A percentile compares a stretch with the other conserved stretches of the same genome.
phyloP scores from a whole-genome alignment of 2,888 invertebrate species.

The Diplazon laetatorius region DNA sequence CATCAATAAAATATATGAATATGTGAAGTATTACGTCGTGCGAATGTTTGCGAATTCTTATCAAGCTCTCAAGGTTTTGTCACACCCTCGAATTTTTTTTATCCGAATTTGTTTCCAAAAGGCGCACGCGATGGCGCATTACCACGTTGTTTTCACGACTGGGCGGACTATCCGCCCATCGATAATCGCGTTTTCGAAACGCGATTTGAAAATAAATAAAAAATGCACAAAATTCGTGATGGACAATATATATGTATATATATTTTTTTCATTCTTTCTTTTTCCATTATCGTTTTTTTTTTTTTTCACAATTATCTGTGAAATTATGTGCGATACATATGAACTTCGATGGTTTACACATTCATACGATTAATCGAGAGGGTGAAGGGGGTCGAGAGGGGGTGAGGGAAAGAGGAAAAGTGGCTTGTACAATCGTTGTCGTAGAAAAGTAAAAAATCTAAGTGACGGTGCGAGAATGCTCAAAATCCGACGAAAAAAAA shows the following conservation, averaged over 20 bases:
- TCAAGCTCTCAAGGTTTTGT: too few species aligned
- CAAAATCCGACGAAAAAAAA: background rate
- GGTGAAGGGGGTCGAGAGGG: too few species aligned
- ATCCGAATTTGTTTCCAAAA: too few species aligned
- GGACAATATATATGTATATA: background rate
- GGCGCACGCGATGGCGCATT: conserved; percentile 57
- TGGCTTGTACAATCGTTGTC: conserved; percentile 20
- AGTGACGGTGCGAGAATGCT: background rate
- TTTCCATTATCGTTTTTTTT: too few species aligned
- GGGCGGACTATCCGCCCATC: conserved; percentile 53
- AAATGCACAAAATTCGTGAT: conserved; percentile 4
- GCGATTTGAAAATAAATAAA: background rate
- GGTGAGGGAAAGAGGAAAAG: too few species aligned
- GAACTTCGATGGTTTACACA: conserved; percentile 17
- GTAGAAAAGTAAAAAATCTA: conserved; percentile 61
- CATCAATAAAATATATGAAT: too few species aligned
- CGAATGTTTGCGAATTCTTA: too few species aligned
- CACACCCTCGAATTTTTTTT: conserved; percentile 1
- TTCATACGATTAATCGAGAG: background rate
- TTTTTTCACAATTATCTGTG: conserved; percentile 34
- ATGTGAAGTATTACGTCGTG: too few species aligned
- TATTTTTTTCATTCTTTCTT: conserved; percentile 15
- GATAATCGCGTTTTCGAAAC: background rate
- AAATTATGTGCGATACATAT: conserved; percentile 45
- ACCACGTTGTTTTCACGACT: conserved; percentile 57